Base-by-base conservation (phyloP, 2,797 vertebrate genomes). In the Synaphobranchus kaupii region DNA sequence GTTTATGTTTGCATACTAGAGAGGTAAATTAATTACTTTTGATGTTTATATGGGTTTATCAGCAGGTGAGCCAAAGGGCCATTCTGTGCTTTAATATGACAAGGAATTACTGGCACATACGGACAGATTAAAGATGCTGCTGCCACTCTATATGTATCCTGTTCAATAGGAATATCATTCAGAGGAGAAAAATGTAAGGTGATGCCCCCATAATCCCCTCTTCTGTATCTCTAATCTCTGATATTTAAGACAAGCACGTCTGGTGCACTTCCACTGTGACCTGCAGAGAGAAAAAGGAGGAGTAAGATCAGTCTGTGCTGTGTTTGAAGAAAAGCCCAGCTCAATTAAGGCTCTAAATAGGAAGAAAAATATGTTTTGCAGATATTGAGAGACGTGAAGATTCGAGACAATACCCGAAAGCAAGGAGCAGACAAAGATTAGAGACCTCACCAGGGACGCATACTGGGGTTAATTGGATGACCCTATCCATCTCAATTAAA, bases 401-500 rank as follows among this genome's bases (percentile, higher is more conserved):
- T 95, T 92, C 90, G 88, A 93, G 93, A 93, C 93, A 94, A 94
- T 94, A 92, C 92, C 94, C 95, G 90, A 91, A 94, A 94, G 95
- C 91, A 93, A 93, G 92, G 89, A 93, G 93, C 90, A 86, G 63
- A 39, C 92, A 91, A 84, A 66, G 91, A 92, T 85, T 88, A 95
- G 87, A 91, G 93, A 90, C 91, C 93, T 93, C 94, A 54, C 58
- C 92, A 91, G 94, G 9, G 58, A 87, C 34, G 50, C 92, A 93
- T 94, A 93, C 93, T 93, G 9, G 90, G 95, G 95, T 96, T 96
- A 96, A 96, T 96, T 96, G 94, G 93, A 94, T 96, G 96, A 96
- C 95, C 95, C 91, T 92, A 92, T 96, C 95, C 90, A 94, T 96
- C 94, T 94, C 94, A 95, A 96, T 95, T 95, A 95, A 95, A 94